Percentiles rank a stretch among this genome's conserved stretches.
phyloP scores from a whole-genome alignment of 2,888 invertebrate genomes.

The Pollenia labialis region DNA sequence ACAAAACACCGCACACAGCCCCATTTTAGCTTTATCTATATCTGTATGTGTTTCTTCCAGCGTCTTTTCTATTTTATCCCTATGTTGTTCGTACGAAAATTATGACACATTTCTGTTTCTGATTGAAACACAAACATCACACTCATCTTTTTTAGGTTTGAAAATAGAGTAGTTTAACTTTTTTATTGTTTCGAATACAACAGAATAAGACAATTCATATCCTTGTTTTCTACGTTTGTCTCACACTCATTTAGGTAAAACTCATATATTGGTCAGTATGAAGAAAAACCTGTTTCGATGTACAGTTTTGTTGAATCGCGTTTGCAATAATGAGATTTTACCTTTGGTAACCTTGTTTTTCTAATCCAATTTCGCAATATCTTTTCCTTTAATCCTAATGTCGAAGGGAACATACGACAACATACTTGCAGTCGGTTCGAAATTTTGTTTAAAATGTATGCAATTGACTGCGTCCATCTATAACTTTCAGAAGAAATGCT shows the following conservation, averaged over 20 bases:
- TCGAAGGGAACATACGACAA: too few relatives aligned
- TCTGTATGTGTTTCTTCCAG: too few relatives aligned
- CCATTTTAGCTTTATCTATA: neutral
- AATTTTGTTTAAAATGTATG: slow-evolving; percentile 18
- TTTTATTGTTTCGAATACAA: slow-evolving; percentile 23
- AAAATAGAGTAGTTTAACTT: slow-evolving; percentile 4
- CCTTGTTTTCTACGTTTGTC: neutral
- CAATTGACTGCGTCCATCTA: slow-evolving; percentile 34
- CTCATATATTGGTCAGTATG: slow-evolving; percentile 2
- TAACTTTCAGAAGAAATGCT: slow-evolving; percentile 31
- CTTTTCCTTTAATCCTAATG: too few relatives aligned
- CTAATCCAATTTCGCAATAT: too few relatives aligned
- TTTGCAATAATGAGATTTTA: slow-evolving; percentile 38
- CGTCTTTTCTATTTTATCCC: too few relatives aligned
- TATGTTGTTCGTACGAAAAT: too few relatives aligned
- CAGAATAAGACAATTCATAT: slow-evolving; percentile 11
- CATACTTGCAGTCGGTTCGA: too few relatives aligned
- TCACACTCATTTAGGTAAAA: slow-evolving; percentile 16
- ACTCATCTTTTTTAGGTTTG: slow-evolving; percentile 10
- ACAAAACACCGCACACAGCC: slow-evolving; percentile 17
- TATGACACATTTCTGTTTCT: too few relatives aligned
- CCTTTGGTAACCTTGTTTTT: too few relatives aligned
- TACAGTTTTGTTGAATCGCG: slow-evolving; percentile 27
- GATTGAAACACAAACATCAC: slow-evolving; percentile 17
- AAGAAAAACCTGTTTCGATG: slow-evolving; percentile 25